Evolutionary conservation across 2,113 vertebrate genomes (phyloP).

Genomic region (Gymnocephalus cernua): DNA sequence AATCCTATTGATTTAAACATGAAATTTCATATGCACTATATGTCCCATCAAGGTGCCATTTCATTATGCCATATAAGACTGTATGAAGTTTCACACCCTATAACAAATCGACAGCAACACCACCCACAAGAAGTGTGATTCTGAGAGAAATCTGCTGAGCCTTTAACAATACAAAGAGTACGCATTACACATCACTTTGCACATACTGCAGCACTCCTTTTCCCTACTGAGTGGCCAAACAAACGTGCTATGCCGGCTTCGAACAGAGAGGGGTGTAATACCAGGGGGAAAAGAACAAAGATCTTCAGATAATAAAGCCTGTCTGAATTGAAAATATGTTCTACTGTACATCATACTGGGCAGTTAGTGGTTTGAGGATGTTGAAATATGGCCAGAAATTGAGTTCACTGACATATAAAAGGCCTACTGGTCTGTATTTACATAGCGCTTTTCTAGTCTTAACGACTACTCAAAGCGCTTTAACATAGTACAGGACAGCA

Average conservation of each 20-base stretch:
- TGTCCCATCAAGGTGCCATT: not conserved
- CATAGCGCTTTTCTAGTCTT: too few relatives aligned
- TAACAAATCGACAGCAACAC: not conserved
- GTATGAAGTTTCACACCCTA: not conserved
- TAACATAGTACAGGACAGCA: too few relatives aligned
- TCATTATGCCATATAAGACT: not conserved
- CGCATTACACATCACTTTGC: not conserved
- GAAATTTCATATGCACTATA: too few relatives aligned
- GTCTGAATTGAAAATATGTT: not conserved
- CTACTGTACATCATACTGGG: not conserved
- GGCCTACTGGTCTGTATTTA: too few relatives aligned
- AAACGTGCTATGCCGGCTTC: not conserved
- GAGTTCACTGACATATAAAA: not conserved
- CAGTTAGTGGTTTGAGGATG: not conserved
- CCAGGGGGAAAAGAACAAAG: not conserved
- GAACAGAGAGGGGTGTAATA: not conserved
- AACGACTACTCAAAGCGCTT: too few relatives aligned
- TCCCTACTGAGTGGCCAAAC: not conserved
- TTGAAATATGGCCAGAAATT: conserved; percentile 13
- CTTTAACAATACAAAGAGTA: not conserved
- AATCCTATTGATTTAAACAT: not conserved
- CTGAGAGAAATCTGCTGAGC: conserved; percentile 15
- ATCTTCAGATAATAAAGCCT: not conserved
- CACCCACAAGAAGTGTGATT: not conserved
- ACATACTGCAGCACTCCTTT: not conserved